Percentiles rank a stretch among this genome's conserved stretches.
These are phyloP conservation scores for Perithous albicinctus DNA, from an alignment of 2,888 invertebrate genomes.

Conservation along the genomic window DNA sequence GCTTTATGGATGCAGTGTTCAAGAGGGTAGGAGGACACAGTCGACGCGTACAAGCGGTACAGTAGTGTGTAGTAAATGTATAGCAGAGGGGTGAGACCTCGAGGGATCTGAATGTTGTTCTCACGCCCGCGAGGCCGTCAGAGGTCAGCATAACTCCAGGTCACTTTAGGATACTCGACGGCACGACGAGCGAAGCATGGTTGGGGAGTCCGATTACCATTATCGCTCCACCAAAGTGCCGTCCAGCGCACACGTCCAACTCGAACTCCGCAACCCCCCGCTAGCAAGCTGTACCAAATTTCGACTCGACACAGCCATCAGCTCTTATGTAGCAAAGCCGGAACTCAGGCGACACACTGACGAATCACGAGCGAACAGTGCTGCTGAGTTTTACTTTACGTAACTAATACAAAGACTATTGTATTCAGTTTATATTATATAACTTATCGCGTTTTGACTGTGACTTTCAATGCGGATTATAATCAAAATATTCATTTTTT, in stretches of 20 bases:
- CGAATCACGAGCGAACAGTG: slow-evolving; percentile 8
- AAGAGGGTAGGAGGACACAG: not conserved
- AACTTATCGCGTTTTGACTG: too few relatives aligned
- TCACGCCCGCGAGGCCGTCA: slow-evolving; percentile 22
- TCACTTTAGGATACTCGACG: slow-evolving; percentile 71
- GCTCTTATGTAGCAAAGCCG: not conserved
- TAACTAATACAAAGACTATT: not conserved
- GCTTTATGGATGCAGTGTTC: slow-evolving; percentile 19
- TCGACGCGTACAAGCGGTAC: not conserved
- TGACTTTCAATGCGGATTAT: too few relatives aligned
- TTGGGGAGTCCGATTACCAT: slow-evolving; percentile 42
- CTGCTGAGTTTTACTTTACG: not conserved
- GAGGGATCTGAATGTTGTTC: slow-evolving; percentile 44
- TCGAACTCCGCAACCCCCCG: slow-evolving; percentile 17
- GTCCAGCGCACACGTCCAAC: slow-evolving; percentile 47
- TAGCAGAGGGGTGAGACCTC: slow-evolving; percentile 22
- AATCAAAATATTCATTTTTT: too few relatives aligned
- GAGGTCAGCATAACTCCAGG: slow-evolving; percentile 73
- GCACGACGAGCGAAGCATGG: slow-evolving; percentile 20
- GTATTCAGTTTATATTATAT: not conserved
- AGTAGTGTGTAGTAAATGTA: not conserved
- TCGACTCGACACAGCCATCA: slow-evolving; percentile 24
- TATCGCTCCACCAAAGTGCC: slow-evolving; percentile 52
- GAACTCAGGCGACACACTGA: not conserved
- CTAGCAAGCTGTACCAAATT: slow-evolving; percentile 17